Conservation (phyloP, 2,113 vertebrate genomes). For the Panthera tigris region DNA sequence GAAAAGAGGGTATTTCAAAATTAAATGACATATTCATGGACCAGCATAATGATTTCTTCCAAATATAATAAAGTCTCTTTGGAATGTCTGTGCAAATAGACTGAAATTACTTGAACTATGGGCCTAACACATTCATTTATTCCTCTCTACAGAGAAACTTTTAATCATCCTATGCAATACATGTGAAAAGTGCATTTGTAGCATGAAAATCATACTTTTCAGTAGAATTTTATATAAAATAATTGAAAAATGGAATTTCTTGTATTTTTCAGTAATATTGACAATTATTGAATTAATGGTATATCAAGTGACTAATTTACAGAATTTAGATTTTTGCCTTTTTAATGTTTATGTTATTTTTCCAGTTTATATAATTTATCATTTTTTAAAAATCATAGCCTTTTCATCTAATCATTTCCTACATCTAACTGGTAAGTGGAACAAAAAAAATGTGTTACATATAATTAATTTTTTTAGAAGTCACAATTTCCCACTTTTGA, state of each 20-base stretch:
- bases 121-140: neutral
- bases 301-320: neutral
- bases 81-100: neutral
- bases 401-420: neutral
- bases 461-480: neutral
- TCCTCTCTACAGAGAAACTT: neutral
- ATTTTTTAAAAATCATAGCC: neutral
- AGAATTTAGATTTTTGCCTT: neutral
- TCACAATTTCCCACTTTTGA: neutral
- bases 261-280: neutral
- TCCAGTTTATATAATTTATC: neutral
- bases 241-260: neutral
- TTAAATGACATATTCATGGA: slow-evolving; percentile 64
- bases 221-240: neutral
- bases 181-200: neutral
- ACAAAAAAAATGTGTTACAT: neutral
- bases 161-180: neutral
- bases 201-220: neutral
- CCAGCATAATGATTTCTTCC: neutral
- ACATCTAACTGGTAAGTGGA: neutral
- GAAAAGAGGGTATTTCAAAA: slow-evolving; percentile 50
- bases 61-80: slow-evolving; percentile 49
- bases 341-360: neutral
- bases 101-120: neutral
- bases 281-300: neutral